Evolutionary conservation across 2,797 vertebrate genomes (phyloP), one percentile per base, ranked within the genome.

Genomic region (Chelon auratus): DNA sequence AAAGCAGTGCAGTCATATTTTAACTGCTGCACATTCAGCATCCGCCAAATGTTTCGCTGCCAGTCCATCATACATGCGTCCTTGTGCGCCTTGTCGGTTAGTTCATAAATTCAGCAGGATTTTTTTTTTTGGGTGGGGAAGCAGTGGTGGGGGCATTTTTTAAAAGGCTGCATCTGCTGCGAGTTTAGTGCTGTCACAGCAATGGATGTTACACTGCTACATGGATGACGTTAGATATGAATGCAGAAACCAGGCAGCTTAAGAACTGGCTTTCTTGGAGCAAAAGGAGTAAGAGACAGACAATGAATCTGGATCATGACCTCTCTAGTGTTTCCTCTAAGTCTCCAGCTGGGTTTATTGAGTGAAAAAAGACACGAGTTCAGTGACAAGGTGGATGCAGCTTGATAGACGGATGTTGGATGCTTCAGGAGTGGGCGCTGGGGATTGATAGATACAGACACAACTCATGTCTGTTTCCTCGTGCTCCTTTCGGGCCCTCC

Each of bases 41-140:
- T 42, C 47, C 42, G 56, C 26, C 56, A 26, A 40, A 64, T 39
- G 37, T 82, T 72, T 54, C 15, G 9, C 17, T 50, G 18, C 58
- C 9, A 42, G 43, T 64, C 52, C 13, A 7, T 76, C 74, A 70
- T 60, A 56, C 14, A 14, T 67, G 56, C 20, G 7, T 60, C 58
- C 66, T 54, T 55, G n/a, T 47, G 30, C 56, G 42, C 62, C 56
- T 22, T 63, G 42, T 65, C 65, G 54, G 42, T 43, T n/a, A 47
- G 47, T 47, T 56, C 66, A 69, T 66, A 55, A 60, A 81, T 81
- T 83, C 76, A 87, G 86, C 78, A 75, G 22, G 33, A 47, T 64
- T 54, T 50, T 48, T 54, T 50, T 48, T 54, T 36, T 17, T 45
- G 30, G 37, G 17, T 10, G 0, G 10, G 22, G 6, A 10, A 54